Evolutionary conservation across 2,113 vertebrate genomes (phyloP), one percentile per base, ranked within the genome.

Genomic region (Archocentrus centrarchus): DNA sequence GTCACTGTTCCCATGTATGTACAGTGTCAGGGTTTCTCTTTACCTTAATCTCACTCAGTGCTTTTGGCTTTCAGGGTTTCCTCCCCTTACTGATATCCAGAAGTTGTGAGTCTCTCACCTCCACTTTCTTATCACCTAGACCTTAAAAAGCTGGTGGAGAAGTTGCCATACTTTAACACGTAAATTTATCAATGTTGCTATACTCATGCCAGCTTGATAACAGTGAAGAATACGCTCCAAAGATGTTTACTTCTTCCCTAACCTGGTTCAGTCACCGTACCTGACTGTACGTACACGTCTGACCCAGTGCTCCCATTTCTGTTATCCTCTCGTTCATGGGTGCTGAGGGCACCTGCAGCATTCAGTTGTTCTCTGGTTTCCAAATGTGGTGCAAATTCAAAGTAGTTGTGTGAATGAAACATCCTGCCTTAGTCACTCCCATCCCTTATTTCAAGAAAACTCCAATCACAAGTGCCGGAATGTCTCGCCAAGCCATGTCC

Each of bases 391-490:
- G 44, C 85, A 55, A 59, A 68, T 20, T 73, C 47, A 55, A 55
- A 73, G 61, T 81, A 44, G 76, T 79, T 18, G 81, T 70, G 91
- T 85, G 86, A 92, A 90, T 75, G 84, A 88, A 61, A 75, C 63
- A 85, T 93, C 90, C 91, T 88, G 89, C 94, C 93, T 93, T 88
- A 93, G 88, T 92, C 92, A 79, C 90, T 80, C 87, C 81, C 84
- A 81, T 75, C 81, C 59, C 75, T 87, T 83, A 83, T 75, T 90
- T 90, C 55, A 86, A 93, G 66, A 93, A 92, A 93, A 80, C 84
- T 91, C 89, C 91, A 93, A 95, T 95, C 94, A 95, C 94, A 96
- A 96, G 96, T 96, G 96, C 96, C 96, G 88, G 92, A 95, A 93
- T 93, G 92, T 95, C 92, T 96, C 91, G 87, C 92, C 92, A 95